Conservation (phyloP, 2,113 vertebrate species). For the Spizaetus ornatus region DNA sequence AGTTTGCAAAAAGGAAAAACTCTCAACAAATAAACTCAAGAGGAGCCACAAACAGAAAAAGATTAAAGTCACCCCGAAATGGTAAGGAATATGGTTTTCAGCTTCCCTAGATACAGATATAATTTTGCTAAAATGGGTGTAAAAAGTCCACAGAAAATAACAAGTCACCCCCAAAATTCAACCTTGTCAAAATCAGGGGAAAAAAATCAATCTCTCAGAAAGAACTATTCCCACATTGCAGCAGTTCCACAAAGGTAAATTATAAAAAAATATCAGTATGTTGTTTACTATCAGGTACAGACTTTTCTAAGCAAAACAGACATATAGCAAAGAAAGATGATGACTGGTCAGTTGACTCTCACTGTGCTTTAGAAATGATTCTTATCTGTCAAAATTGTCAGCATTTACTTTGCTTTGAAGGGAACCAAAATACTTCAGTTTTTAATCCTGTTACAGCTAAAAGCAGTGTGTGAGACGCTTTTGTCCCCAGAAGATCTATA, state of each 20-base stretch:
- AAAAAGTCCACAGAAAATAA: not conserved
- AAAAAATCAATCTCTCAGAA: not conserved
- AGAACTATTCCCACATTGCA: not conserved
- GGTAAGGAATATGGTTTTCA: constrained; percentile 48
- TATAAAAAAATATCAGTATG: not conserved
- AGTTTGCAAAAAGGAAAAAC: constrained; percentile 38
- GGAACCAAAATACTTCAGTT: not conserved
- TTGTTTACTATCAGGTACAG: not conserved
- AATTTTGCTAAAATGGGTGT: not conserved
- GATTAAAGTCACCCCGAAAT: constrained; percentile 46
- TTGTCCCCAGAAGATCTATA: not conserved
- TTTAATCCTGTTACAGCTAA: not conserved
- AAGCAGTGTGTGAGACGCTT: not conserved
- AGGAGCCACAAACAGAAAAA: constrained; percentile 61
- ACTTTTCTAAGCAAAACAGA: not conserved
- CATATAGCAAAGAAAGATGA: not conserved
- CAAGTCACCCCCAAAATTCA: not conserved
- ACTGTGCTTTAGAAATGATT: not conserved
- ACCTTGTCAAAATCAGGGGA: not conserved
- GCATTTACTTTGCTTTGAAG: not conserved
- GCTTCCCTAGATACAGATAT: not conserved
- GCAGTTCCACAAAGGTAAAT: not conserved
- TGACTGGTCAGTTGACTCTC: not conserved
- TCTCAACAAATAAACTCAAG: constrained; percentile 14
- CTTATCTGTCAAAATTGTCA: not conserved